Evolutionary conservation across 35 echinoderm and acorn worm genomes (phyloP).

Genomic region (Nesometra sesokonis): DNA sequence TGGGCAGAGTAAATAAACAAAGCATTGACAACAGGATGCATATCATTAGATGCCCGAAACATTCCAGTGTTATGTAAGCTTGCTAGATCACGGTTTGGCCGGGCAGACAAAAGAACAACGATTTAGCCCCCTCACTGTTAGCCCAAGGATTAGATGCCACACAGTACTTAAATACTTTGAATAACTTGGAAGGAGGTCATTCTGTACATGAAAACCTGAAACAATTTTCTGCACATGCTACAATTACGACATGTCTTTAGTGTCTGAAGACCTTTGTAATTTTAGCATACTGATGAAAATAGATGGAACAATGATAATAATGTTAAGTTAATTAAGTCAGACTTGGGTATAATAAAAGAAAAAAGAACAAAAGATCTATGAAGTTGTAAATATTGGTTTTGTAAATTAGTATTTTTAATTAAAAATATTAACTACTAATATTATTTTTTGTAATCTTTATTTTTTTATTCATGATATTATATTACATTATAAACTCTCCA

Average conservation of each 20-base stretch:
- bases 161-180: not conserved
- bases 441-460: too few relatives aligned
- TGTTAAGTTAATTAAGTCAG: too few relatives aligned
- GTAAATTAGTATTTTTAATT: too few relatives aligned
- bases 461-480: too few relatives aligned
- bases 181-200: not conserved
- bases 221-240: not conserved
- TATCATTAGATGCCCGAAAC: not conserved
- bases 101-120: not conserved
- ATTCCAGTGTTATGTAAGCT: not conserved
- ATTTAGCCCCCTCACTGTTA: not conserved
- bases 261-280: too few relatives aligned
- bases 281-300: too few relatives aligned
- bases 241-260: not conserved
- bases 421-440: too few relatives aligned
- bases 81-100: not conserved
- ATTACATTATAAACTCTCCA: too few relatives aligned
- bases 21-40: not conserved
- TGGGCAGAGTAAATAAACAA: not conserved
- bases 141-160: not conserved
- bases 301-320: too few relatives aligned
- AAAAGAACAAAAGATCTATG: too few relatives aligned
- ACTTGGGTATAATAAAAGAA: too few relatives aligned
- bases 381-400: too few relatives aligned
- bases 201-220: not conserved